phyloP scores from a whole-genome alignment of 2,888 invertebrate species.

The Stratiomys singularior region DNA sequence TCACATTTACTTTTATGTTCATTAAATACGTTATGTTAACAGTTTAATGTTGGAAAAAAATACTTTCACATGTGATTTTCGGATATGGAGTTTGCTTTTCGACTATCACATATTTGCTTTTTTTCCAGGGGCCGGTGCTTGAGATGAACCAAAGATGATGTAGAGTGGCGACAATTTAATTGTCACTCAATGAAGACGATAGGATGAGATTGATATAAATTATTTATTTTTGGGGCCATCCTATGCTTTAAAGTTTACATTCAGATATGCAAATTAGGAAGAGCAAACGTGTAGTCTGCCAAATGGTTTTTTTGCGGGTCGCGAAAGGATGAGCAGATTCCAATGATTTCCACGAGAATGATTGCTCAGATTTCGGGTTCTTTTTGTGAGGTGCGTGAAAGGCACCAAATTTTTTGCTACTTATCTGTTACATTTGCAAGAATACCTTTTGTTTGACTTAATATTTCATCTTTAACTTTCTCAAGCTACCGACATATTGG shows the following conservation, averaged over 20 bases:
- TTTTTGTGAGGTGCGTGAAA: too few species aligned
- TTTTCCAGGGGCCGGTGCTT: neutral
- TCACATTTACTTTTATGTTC: constrained; percentile 1
- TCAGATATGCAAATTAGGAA: neutral
- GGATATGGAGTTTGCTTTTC: neutral
- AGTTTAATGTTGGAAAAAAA: neutral
- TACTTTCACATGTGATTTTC: neutral
- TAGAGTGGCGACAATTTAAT: neutral
- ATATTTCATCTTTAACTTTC: too few species aligned
- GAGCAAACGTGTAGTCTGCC: neutral
- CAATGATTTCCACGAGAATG: too few species aligned
- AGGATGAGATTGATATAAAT: neutral
- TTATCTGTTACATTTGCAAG: too few species aligned
- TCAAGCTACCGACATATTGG: too few species aligned
- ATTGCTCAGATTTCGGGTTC: too few species aligned
- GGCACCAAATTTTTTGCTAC: too few species aligned
- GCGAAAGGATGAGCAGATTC: too few species aligned
- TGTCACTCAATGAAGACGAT: neutral
- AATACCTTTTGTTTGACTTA: too few species aligned
- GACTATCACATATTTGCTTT: neutral
- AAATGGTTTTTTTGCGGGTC: too few species aligned
- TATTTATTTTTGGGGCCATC: constrained; percentile 4
- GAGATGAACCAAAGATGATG: neutral
- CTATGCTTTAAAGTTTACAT: neutral
- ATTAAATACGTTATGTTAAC: constrained; percentile 9